Conservation (phyloP, 2,113 vertebrate genomes). For the Takifugu flavidus region DNA sequence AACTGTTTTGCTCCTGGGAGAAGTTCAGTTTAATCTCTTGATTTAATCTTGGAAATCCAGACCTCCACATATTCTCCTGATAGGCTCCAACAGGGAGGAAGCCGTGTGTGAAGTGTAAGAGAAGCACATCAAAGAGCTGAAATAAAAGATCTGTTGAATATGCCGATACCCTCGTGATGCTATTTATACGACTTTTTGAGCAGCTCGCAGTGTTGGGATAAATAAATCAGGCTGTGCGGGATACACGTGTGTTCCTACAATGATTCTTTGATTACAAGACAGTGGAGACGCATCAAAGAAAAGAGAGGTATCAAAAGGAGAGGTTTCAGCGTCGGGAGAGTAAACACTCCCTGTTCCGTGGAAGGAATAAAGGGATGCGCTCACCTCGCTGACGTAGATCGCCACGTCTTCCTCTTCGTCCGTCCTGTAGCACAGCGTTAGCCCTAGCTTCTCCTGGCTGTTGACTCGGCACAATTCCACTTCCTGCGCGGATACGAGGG, state of each 20-base stretch:
- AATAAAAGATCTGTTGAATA: slow-evolving; percentile 19
- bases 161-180: slow-evolving; percentile 23
- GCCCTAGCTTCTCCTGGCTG: slow-evolving; percentile 93
- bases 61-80: slow-evolving; percentile 14
- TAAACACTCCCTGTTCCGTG: neutral
- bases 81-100: slow-evolving; percentile 11
- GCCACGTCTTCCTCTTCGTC: slow-evolving; percentile 92
- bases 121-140: slow-evolving; percentile 43
- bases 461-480: slow-evolving; percentile 87
- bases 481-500: slow-evolving; percentile 77
- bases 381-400: slow-evolving; percentile 96
- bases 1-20: slow-evolving; percentile 25
- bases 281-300: slow-evolving; percentile 13
- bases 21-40: slow-evolving; percentile 49
- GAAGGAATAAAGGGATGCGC: slow-evolving; percentile 11
- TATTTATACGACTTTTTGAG: slow-evolving; percentile 9
- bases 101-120: slow-evolving; percentile 34
- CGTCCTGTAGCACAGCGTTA: slow-evolving; percentile 95
- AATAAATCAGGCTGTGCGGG: slow-evolving; percentile 5
- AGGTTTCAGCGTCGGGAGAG: neutral
- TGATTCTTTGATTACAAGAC: slow-evolving; percentile 19
- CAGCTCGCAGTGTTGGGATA: neutral
- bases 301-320: neutral
- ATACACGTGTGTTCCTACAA: slow-evolving; percentile 5
- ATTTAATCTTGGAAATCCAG: slow-evolving; percentile 27